These are phyloP conservation scores for Petrocephalus microphthalmus DNA, from an alignment of 2,113 vertebrate genomes.

Conservation along the genomic window DNA sequence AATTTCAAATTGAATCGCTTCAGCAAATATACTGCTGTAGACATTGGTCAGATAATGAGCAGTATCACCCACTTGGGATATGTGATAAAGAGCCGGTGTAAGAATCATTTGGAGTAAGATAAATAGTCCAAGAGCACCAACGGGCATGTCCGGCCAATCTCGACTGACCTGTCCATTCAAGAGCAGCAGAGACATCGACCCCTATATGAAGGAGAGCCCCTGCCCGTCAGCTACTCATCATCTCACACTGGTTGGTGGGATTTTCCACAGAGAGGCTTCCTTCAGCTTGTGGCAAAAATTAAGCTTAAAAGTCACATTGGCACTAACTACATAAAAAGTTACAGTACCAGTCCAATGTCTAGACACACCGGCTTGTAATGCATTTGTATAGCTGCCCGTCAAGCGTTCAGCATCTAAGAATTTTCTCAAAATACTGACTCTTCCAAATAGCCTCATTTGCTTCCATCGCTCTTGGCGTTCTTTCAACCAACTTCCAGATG, in stretches of 20 bases:
- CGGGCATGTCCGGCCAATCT: not conserved
- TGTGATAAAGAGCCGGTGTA: not conserved
- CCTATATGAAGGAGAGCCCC: not conserved
- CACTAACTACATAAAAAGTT: not conserved
- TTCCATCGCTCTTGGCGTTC: too few species aligned
- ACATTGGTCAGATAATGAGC: not conserved
- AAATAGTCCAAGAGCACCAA: not conserved
- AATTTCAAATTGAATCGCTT: not conserved
- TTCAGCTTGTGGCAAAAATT: not conserved
- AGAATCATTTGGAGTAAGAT: not conserved
- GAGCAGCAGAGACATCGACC: not conserved
- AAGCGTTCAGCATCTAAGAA: too few species aligned
- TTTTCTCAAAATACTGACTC: too few species aligned
- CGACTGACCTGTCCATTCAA: not conserved
- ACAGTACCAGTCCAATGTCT: not conserved
- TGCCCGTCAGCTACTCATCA: not conserved
- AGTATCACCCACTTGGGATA: not conserved
- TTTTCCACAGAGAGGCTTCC: not conserved
- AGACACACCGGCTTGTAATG: not conserved
- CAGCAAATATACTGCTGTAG: not conserved
- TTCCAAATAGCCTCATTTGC: too few species aligned
- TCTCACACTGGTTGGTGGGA: not conserved
- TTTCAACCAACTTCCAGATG: too few species aligned
- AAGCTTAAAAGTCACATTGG: not conserved
- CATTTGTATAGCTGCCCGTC: not conserved